A percentile compares a stretch with the other conserved stretches of the same genome.
phyloP scores from a whole-genome alignment of 2,797 vertebrate genomes.

The Danio tinwini region DNA sequence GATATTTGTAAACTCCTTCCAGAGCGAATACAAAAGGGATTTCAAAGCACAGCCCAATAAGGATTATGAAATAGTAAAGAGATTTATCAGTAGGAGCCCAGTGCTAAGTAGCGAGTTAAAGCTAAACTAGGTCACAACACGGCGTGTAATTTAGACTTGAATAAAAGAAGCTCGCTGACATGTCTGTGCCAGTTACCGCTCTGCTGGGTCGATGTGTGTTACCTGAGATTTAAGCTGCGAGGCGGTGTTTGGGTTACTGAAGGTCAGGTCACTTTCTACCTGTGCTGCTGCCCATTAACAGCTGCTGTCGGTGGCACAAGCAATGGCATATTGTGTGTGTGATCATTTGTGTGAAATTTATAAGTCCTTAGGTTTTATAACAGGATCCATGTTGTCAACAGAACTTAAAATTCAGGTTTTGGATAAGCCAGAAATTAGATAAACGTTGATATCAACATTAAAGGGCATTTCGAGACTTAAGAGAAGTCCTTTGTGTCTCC shows the following conservation, averaged over 20 bases:
- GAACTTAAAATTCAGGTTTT: neutral
- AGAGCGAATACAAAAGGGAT: neutral
- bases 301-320: neutral
- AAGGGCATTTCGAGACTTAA: no score
- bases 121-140: conserved; percentile 10
- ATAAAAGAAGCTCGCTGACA: conserved; percentile 3
- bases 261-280: neutral
- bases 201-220: conserved; percentile 5
- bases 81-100: conserved; percentile 5
- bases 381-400: neutral
- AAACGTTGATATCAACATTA: neutral
- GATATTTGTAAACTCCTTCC: neutral
- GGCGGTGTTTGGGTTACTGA: neutral
- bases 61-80: neutral
- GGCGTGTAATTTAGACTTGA: conserved; percentile 10
- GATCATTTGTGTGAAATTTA: neutral
- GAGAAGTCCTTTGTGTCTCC: no score
- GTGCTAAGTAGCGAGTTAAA: conserved; percentile 5
- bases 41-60: neutral
- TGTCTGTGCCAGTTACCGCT: neutral
- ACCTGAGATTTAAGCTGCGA: conserved; percentile 15
- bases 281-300: neutral
- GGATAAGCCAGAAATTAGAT: no score
- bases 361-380: neutral
- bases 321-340: neutral